These are phyloP conservation scores for Portunus trituberculatus DNA, from an alignment of 1,140 invertebrate species.

Conservation along the genomic window DNA sequence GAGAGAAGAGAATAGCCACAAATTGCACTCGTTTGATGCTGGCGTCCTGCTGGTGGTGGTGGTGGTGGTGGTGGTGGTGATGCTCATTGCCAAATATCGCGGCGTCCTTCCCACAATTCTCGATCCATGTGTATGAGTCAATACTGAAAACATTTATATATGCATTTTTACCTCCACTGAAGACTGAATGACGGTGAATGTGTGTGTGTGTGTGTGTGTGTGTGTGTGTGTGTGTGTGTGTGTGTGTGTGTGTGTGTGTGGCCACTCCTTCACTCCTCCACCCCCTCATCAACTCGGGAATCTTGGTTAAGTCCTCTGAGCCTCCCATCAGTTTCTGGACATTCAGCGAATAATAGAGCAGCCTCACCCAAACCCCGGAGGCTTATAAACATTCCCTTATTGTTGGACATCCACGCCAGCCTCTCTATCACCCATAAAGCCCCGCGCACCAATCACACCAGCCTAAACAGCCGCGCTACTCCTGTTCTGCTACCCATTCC, in stretches of 20 bases:
- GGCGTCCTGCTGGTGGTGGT: too few species aligned
- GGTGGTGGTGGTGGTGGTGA: too few species aligned
- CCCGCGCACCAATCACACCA: background rate
- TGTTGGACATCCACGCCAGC: background rate
- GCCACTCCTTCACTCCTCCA: constrained; percentile 11
- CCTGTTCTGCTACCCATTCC: background rate
- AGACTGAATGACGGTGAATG: background rate
- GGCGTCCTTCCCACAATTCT: too few species aligned
- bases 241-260: constrained; percentile 48
- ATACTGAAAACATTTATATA: too few species aligned
- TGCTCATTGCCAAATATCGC: too few species aligned
- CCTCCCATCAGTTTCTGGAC: constrained; percentile 34
- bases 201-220: constrained; percentile 42
- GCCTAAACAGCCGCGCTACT: background rate
- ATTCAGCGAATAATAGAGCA: background rate
- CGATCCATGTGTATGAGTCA: too few species aligned
- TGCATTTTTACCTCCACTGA: too few species aligned
- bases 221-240: constrained; percentile 55
- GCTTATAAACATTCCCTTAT: background rate
- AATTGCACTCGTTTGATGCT: too few species aligned
- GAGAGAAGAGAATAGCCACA: too few species aligned
- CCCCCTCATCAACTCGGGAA: constrained; percentile 17
- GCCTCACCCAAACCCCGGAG: background rate
- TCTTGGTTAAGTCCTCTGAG: constrained; percentile 4
- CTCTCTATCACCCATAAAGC: constrained; percentile 15